Percentiles rank a stretch among this genome's conserved stretches.
phyloP scores from a whole-genome alignment of 2,888 invertebrate genomes.

The Apotomis turbidana region DNA sequence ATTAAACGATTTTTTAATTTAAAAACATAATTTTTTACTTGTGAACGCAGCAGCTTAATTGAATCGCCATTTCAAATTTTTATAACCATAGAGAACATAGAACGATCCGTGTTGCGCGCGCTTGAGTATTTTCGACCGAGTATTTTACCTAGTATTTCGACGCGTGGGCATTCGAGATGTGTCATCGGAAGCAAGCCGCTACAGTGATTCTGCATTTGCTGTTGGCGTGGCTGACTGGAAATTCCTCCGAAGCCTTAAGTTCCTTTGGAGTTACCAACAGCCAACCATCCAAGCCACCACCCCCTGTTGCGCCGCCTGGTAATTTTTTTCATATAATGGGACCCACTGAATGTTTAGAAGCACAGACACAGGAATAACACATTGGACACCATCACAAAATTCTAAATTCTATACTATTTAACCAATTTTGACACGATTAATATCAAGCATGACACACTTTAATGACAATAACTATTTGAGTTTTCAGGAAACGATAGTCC shows the following conservation, averaged over 20 bases:
- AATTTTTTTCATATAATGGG: constrained; percentile 75
- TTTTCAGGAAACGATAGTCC: constrained; percentile 47
- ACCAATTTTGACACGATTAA: not conserved
- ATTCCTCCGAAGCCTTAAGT: constrained; percentile 85
- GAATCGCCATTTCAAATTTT: constrained; percentile 43
- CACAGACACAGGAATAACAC: constrained; percentile 30
- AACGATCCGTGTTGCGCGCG: constrained; percentile 26
- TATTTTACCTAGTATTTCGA: constrained; percentile 37
- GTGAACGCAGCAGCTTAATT: constrained; percentile 30
- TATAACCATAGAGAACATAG: constrained; percentile 44
- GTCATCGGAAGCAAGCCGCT: constrained; percentile 64
- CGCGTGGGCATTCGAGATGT: constrained; percentile 63
- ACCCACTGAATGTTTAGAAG: constrained; percentile 47
- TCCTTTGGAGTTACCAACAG: constrained; percentile 88
- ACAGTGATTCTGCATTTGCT: constrained; percentile 65
- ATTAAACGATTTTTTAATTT: too few species aligned
- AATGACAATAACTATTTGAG: constrained; percentile 23
- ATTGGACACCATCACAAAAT: constrained; percentile 38
- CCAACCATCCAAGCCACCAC: constrained; percentile 80
- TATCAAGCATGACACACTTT: constrained; percentile 15
- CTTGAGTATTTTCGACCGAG: constrained; percentile 38
- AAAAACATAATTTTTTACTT: constrained; percentile 1
- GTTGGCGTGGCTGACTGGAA: constrained; percentile 68
- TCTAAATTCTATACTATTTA: constrained; percentile 3
- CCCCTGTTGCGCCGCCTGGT: constrained; percentile 84